Percentiles rank a stretch among this genome's conserved stretches.
Evolutionary conservation across 2,888 invertebrate species (phyloP).

Genomic region (Eurytoma californica): DNA sequence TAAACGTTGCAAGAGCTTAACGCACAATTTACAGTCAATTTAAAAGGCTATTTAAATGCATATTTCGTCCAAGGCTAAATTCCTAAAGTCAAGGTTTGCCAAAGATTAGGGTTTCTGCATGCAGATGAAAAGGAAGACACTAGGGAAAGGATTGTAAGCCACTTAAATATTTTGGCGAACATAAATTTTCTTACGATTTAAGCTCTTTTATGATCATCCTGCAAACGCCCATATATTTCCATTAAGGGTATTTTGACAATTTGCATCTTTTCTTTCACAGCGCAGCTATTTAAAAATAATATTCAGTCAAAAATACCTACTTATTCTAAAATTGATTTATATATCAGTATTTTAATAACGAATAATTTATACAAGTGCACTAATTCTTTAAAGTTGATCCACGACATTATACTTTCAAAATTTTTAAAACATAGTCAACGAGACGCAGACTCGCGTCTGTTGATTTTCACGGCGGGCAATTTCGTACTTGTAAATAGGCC

Average conservation of each 20-base stretch:
- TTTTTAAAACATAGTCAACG: no score
- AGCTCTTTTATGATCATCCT: conserved; percentile 45
- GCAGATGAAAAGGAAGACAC: conserved; percentile 54
- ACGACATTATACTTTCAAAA: no score
- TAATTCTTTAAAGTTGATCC: no score
- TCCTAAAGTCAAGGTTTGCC: conserved; percentile 57
- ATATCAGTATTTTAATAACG: no score
- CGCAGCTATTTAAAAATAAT: neutral
- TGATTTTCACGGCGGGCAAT: conserved; percentile 56
- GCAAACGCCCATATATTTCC: conserved; percentile 45
- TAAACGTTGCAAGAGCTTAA: conserved; percentile 52
- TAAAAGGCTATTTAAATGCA: conserved; percentile 66
- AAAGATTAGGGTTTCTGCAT: conserved; percentile 53
- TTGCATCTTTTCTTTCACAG: neutral
- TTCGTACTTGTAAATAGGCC: conserved; percentile 81
- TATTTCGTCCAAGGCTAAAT: conserved; percentile 63
- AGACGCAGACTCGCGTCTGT: no score
- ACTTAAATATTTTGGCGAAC: conserved; percentile 48
- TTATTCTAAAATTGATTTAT: no score
- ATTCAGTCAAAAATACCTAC: neutral
- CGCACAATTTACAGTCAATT: conserved; percentile 60
- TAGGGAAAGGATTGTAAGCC: conserved; percentile 56
- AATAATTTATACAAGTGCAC: no score
- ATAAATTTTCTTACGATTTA: conserved; percentile 52
- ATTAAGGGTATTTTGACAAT: conserved; percentile 32